Percentiles rank a stretch among this genome's conserved stretches.
These are phyloP conservation scores for Oscheius sp. DNA, from an alignment of 2,888 invertebrate genomes.

Conservation along the genomic window DNA sequence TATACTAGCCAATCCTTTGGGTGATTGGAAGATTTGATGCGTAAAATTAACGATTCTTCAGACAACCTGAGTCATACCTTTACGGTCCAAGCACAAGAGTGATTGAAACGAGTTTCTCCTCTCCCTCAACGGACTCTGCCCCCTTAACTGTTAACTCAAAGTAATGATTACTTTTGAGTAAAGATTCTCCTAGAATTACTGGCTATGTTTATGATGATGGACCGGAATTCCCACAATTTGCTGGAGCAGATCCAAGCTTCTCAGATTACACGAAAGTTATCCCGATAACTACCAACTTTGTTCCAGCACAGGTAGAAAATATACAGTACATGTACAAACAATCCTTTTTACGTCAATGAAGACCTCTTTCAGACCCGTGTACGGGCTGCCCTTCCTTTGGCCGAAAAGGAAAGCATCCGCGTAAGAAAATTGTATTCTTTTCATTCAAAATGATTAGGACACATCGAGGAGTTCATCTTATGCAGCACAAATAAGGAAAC, in stretches of 20 bases:
- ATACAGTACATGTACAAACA: background rate
- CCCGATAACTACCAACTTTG: background rate
- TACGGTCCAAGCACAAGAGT: no score
- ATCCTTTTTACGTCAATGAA: background rate
- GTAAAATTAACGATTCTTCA: no score
- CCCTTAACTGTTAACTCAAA: no score
- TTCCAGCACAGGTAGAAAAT: background rate
- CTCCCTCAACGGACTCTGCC: no score
- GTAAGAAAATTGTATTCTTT: background rate
- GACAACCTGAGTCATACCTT: no score
- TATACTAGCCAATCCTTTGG: constrained; percentile 8
- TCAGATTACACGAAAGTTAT: background rate
- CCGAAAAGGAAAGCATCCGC: background rate
- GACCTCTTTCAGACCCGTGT: background rate
- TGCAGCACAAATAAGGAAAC: background rate
- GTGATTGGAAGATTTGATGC: no score
- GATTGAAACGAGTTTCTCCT: no score
- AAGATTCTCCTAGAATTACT: no score
- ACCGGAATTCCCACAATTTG: no score
- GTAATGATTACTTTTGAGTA: no score
- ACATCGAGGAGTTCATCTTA: background rate
- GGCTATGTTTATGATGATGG: no score
- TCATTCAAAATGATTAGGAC: background rate
- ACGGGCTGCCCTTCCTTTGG: background rate
- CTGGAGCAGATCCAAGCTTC: background rate